A percentile compares a stretch with the other conserved stretches of the same genome.
Conservation (phyloP, 2,113 vertebrate genomes). For the Polypterus senegalus region DNA sequence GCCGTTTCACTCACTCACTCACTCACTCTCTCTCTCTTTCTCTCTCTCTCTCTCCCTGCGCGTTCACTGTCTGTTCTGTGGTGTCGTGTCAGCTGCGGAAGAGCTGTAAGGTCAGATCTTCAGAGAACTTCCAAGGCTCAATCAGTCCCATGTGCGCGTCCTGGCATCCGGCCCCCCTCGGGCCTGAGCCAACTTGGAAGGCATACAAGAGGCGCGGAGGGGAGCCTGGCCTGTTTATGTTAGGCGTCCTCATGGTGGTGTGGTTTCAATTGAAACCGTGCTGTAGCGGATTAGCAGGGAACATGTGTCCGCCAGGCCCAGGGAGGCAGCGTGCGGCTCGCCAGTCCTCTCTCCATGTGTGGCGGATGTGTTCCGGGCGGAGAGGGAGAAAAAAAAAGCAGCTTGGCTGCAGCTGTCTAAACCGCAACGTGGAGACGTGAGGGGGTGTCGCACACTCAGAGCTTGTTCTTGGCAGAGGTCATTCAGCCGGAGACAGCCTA, state of each 20-base stretch:
- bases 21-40: slow-evolving; percentile 21
- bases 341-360: slow-evolving; percentile 60
- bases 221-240: slow-evolving; percentile 40
- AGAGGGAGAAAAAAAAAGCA: slow-evolving; percentile 39
- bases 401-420: slow-evolving; percentile 70
- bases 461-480: slow-evolving; percentile 56
- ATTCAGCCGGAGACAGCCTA: slow-evolving; percentile 52
- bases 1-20: slow-evolving; percentile 1
- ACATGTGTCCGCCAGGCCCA: slow-evolving; percentile 28
- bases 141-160: slow-evolving; percentile 46
- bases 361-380: slow-evolving; percentile 82
- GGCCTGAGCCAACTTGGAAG: slow-evolving; percentile 10
- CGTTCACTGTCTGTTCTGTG: too few relatives aligned
- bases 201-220: slow-evolving; percentile 19
- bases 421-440: slow-evolving; percentile 55
- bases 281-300: slow-evolving; percentile 56
- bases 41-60: background rate
- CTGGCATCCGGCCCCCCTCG: slow-evolving; percentile 28
- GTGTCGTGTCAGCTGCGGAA: background rate
- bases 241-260: slow-evolving; percentile 34
- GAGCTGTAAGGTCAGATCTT: slow-evolving; percentile 21
- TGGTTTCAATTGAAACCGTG: slow-evolving; percentile 73
- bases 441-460: slow-evolving; percentile 36
- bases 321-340: slow-evolving; percentile 28
- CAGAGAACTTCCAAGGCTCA: slow-evolving; percentile 40